These are phyloP conservation scores for Telenomus remus DNA, from an alignment of 1,140 invertebrate genomes.

Conservation along the genomic window DNA sequence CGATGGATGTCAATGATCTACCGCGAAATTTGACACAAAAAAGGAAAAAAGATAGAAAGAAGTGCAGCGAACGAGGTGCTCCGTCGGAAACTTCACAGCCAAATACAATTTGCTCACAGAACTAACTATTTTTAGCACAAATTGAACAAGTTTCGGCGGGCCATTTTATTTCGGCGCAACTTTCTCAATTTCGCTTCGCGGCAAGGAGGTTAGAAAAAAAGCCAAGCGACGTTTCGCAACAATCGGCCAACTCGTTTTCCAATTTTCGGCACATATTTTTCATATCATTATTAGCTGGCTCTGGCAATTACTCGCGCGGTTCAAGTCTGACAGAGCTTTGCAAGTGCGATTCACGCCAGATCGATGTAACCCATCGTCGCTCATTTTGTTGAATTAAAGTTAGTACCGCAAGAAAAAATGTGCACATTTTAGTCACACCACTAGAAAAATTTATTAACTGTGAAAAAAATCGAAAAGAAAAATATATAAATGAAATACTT, in stretches of 20 bases:
- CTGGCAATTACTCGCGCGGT: conserved; percentile 21
- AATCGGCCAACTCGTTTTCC: conserved; percentile 26
- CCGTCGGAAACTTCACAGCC: conserved; percentile 33
- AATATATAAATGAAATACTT: not conserved
- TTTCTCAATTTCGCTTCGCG: conserved; percentile 42
- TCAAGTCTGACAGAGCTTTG: no score
- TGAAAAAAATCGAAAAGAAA: no score
- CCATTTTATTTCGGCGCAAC: conserved; percentile 40
- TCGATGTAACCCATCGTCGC: conserved; percentile 24
- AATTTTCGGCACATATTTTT: conserved; percentile 10
- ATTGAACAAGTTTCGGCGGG: conserved; percentile 48
- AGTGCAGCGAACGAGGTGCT: conserved; percentile 28
- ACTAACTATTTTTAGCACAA: conserved; percentile 46
- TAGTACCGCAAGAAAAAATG: no score
- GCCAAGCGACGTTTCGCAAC: conserved; percentile 15
- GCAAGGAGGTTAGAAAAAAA: no score
- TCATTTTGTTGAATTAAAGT: conserved; percentile 36
- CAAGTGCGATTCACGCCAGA: conserved; percentile 2
- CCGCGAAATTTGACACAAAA: conserved; percentile 7
- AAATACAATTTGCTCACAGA: conserved; percentile 43
- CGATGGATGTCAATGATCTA: conserved; percentile 33
- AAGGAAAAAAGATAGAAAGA: not conserved
- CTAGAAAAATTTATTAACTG: no score
- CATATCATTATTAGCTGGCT: not conserved
- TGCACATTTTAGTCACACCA: no score